These are phyloP conservation scores for Thecophora atra DNA, from an alignment of 2,888 invertebrate species.

Conservation along the genomic window DNA sequence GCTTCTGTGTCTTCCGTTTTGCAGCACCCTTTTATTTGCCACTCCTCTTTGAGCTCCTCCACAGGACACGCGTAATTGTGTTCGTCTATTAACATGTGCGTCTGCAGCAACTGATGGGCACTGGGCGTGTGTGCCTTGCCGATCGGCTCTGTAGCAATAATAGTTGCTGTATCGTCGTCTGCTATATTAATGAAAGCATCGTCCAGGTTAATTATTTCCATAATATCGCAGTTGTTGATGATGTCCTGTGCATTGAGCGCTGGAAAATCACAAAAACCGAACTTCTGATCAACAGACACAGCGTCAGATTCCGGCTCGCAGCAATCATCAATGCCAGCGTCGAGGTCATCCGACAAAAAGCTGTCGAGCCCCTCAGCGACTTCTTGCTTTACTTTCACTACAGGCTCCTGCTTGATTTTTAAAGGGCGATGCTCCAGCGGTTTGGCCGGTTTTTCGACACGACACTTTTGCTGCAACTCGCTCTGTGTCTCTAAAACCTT, in stretches of 20 bases:
- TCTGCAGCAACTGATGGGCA: slow-evolving; percentile 53
- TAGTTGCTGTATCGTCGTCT: slow-evolving; percentile 56
- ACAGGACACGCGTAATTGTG: slow-evolving; percentile 60
- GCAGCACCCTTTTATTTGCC: slow-evolving; percentile 54
- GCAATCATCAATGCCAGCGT: slow-evolving; percentile 49
- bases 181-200: slow-evolving; percentile 64
- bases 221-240: slow-evolving; percentile 65
- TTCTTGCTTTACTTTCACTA: slow-evolving; percentile 63
- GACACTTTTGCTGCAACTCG: slow-evolving; percentile 57
- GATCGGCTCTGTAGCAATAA: slow-evolving; percentile 27
- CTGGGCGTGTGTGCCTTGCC: slow-evolving; percentile 39
- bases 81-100: slow-evolving; percentile 58
- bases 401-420: slow-evolving; percentile 65
- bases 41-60: slow-evolving; percentile 57
- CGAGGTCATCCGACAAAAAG: slow-evolving; percentile 56
- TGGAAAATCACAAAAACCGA: slow-evolving; percentile 61
- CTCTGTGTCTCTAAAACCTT: slow-evolving; percentile 61
- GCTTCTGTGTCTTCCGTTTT: slow-evolving; percentile 61
- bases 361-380: slow-evolving; percentile 59
- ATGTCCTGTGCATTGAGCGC: slow-evolving; percentile 61
- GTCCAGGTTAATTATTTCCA: slow-evolving; percentile 65
- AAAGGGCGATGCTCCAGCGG: slow-evolving; percentile 51
- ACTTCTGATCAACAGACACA: slow-evolving; percentile 59
- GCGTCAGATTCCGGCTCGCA: slow-evolving; percentile 49
- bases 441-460: slow-evolving; percentile 44